Evolutionary conservation across 2,888 invertebrate genomes (phyloP), one percentile per base, ranked within the genome.

Genomic region (Bursaphelenchus okinawaensis): DNA sequence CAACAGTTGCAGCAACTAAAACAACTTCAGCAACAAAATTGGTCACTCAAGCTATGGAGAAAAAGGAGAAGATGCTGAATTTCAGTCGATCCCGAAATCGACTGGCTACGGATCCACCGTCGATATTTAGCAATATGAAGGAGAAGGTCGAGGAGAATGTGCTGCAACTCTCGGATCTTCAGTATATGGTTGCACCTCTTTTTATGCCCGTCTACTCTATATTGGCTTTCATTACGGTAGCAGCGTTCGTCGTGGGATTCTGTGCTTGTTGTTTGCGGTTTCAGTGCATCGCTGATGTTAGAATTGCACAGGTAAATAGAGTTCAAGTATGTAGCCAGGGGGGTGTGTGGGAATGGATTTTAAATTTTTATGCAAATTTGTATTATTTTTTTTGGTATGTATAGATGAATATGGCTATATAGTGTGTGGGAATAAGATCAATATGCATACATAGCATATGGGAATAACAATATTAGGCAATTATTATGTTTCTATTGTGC

Each of bases 181-280:
- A 63, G 19, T 63, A 63, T 26, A 63, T 67, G 50, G 54, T 29
- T 19, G n/a, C n/a, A n/a, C n/a, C n/a, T n/a, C n/a, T n/a, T n/a
- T n/a, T n/a, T n/a, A n/a, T n/a, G n/a, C n/a, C n/a, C n/a, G n/a
- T n/a, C n/a, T n/a, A n/a, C n/a, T n/a, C n/a, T n/a, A n/a, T n/a
- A n/a, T 26, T 67, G 19, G 9, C 64, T 9, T 29, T 55, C 20
- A 23, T 72, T 12, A 9, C 62, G 16, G 16, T 62, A 16, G 27
- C 63, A 16, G 71, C 55, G 24, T 54, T 66, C 19, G 52, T 71
- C 6, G 51, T 72, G n/a, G 71, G 70, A 9, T 74, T 75, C 54
- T 56, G 63, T 19, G 56, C 70, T 27, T 76, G 74, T 51, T 75
- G 75, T 59, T 58, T 68, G 22, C 66, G 68, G 20, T 69, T 65